Evolutionary conservation across 1,140 invertebrate species (phyloP), one percentile per base, ranked within the genome.

Genomic region (Brachionus plicatilis): DNA sequence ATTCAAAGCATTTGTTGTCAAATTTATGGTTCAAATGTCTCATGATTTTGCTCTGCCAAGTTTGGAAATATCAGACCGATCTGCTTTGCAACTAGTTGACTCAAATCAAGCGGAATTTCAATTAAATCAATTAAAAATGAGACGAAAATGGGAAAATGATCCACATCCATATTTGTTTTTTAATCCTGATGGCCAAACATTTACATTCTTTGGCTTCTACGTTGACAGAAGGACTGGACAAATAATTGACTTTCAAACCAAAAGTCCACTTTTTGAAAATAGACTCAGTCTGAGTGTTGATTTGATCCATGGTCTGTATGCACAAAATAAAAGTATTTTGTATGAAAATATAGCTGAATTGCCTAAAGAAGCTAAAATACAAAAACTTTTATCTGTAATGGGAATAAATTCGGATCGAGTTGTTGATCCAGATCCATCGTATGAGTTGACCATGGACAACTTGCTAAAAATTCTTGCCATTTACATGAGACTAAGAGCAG

Each of bases 381-480:
- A 27, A 11, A 68, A 65, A 20, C 24, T 82, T 8, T 65, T 60
- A 20, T 41, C 50, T 43, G 65, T 82, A 29, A 82, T 82, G 79
- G 79, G 79, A 8, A 27, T 82, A 20, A 24, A 82, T 11, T 60
- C 33, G 12, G 65, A 33, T 43, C 11, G 14, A 27, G 27, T 76
- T 7, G 9, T 9, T 11, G 79, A 82, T 82, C 79, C 79, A 45
- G 79, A 82, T 45, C 33, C 53, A 11, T 66, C 56, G 20, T 88
- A 88, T 85, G 88, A 88, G 84, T 83, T 88, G 75, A 88, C 88
- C 43, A 86, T 86, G 29, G 88, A 89, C 85, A 88, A 89, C 84
- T 87, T 86, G 2, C 87, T 88, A 83, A 89, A 89, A 80, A 88
- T 89, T 14, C 72, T 89, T 82, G 88, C 88, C 1, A 88, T 89